A percentile compares a stretch with the other conserved stretches of the same genome.
Evolutionary conservation across 2,888 invertebrate genomes (phyloP).

Genomic region (Sericinus montela): DNA sequence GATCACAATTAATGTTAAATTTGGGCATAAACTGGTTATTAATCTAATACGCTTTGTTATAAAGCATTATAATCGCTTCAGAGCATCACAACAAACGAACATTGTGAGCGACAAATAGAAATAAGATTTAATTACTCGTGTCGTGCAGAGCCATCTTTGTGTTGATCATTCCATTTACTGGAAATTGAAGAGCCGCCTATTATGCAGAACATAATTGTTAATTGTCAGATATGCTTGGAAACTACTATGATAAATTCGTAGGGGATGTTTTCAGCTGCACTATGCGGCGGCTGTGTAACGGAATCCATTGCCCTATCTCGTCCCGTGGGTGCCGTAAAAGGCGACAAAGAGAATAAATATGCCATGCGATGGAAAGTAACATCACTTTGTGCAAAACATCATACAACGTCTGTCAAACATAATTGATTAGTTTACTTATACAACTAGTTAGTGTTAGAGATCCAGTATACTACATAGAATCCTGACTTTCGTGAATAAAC

Average conservation of each 20-base stretch:
- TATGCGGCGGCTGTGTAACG: too few relatives aligned
- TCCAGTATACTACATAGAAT: too few relatives aligned
- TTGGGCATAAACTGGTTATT: not conserved
- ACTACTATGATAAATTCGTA: not conserved
- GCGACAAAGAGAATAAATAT: too few relatives aligned
- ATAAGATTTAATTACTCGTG: slow-evolving; percentile 8
- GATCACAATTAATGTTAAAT: not conserved
- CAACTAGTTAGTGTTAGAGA: too few relatives aligned
- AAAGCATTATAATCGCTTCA: not conserved
- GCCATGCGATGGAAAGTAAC: too few relatives aligned
- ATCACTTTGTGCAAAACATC: too few relatives aligned
- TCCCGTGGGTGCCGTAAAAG: too few relatives aligned
- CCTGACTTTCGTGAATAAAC: too few relatives aligned
- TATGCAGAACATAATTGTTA: slow-evolving; percentile 1
- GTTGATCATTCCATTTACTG: not conserved
- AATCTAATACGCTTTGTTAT: not conserved
- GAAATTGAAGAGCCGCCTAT: slow-evolving; percentile 1
- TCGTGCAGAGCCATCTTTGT: slow-evolving; percentile 7
- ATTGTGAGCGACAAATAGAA: slow-evolving; percentile 1
- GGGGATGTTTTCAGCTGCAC: too few relatives aligned
- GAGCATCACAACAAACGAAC: not conserved
- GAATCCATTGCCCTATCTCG: too few relatives aligned
- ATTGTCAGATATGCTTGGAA: not conserved
- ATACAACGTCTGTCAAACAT: too few relatives aligned
- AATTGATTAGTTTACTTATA: too few relatives aligned